phyloP scores from a whole-genome alignment of 2,113 vertebrate species.

The Hippopotamus amphibius region DNA sequence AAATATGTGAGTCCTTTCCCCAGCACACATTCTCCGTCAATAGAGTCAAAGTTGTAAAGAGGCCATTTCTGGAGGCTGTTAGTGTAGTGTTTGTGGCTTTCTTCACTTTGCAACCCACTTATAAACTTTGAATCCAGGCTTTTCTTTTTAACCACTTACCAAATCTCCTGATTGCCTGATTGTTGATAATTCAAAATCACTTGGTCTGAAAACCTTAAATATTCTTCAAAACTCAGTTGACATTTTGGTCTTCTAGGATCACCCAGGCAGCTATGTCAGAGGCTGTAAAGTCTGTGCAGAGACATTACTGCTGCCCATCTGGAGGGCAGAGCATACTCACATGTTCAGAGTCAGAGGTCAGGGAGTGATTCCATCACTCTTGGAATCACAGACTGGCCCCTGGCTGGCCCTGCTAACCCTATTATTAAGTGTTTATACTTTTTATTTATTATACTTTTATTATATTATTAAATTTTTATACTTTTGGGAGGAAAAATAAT shows the following conservation, averaged over 20 bases:
- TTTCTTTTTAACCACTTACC: conserved; percentile 14
- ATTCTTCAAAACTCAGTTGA: conserved; percentile 17
- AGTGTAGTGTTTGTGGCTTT: background rate
- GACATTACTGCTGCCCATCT: background rate
- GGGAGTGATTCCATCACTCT: background rate
- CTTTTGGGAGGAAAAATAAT: conserved; percentile 39
- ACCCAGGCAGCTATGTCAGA: background rate
- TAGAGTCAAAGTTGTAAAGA: background rate
- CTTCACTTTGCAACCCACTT: background rate
- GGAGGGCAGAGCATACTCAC: background rate
- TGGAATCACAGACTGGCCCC: background rate
- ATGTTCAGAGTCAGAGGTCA: background rate
- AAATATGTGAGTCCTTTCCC: background rate
- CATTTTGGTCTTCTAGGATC: background rate
- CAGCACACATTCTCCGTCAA: background rate
- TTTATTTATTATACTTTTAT: too few species aligned
- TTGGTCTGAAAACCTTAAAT: conserved; percentile 46
- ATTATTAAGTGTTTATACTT: background rate
- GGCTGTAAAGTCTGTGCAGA: background rate
- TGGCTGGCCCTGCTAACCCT: background rate
- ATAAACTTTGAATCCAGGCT: background rate
- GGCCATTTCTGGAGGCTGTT: background rate
- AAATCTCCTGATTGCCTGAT: background rate
- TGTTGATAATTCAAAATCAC: conserved; percentile 17
- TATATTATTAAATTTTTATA: background rate